These are phyloP conservation scores for Helarctos malayanus DNA, from an alignment of 2,797 vertebrate genomes.

Conservation along the genomic window DNA sequence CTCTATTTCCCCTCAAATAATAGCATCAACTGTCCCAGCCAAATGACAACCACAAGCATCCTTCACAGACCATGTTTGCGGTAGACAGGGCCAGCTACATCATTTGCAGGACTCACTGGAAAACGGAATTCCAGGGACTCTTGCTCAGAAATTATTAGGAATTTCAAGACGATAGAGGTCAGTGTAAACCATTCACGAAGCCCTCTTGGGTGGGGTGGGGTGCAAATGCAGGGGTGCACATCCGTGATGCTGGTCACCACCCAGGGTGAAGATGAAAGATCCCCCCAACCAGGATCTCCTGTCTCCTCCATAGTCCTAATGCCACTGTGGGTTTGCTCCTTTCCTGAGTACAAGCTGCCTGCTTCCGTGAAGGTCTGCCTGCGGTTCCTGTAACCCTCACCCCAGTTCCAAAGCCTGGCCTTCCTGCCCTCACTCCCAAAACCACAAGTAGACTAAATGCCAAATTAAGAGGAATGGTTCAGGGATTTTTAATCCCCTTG, in stretches of 20 bases:
- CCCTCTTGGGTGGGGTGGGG: too few relatives aligned
- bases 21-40: neutral
- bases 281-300: too few relatives aligned
- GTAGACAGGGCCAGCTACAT: fast-evolving
- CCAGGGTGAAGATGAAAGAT: fast-evolving
- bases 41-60: neutral
- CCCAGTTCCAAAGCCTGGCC: neutral
- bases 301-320: fast-evolving
- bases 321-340: too few relatives aligned
- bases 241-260: neutral
- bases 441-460: neutral
- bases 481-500: fast-evolving
- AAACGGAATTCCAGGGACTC: neutral
- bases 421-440: neutral
- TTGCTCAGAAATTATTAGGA: neutral
- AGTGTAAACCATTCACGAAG: neutral
- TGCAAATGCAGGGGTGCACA: fast-evolving
- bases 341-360: fast-evolving
- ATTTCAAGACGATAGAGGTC: neutral
- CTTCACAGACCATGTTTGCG: too few relatives aligned
- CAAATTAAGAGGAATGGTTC: too few relatives aligned
- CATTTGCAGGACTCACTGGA: too few relatives aligned
- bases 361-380: fast-evolving
- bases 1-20: too few relatives aligned
- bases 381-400: fast-evolving